Evolutionary conservation across 2,888 invertebrate genomes (phyloP).

Genomic region (Xylota segnis): DNA sequence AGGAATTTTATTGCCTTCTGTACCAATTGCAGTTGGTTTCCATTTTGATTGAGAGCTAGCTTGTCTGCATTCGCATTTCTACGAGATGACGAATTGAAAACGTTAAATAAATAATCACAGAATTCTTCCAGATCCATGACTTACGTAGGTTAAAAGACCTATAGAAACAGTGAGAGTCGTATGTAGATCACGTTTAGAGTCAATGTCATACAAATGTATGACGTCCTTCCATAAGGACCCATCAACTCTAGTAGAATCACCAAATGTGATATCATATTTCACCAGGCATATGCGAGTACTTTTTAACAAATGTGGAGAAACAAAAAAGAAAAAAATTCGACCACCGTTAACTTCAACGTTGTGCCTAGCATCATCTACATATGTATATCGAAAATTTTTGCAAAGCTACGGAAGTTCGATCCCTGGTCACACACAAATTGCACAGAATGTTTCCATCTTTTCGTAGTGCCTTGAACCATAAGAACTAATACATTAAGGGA

Average conservation of each 20-base stretch:
- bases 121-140: background rate
- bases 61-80: background rate
- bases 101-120: background rate
- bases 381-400: conserved; percentile 16
- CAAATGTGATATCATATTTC: background rate
- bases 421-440: conserved; percentile 51
- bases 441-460: conserved; percentile 19
- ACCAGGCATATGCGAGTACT: conserved; percentile 41
- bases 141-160: background rate
- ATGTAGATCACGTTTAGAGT: background rate
- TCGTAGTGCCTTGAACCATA: conserved; percentile 14
- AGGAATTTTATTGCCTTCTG: background rate
- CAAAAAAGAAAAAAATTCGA: conserved; percentile 28
- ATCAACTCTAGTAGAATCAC: background rate
- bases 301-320: conserved; percentile 29
- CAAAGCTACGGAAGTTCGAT: conserved; percentile 32
- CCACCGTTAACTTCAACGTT: conserved; percentile 25
- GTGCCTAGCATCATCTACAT: background rate
- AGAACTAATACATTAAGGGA: background rate
- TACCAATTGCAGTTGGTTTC: background rate
- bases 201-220: background rate
- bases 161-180: background rate
- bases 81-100: background rate
- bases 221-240: background rate
- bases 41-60: background rate